These are phyloP conservation scores for Lepidurus arcticus DNA, from an alignment of 1,140 invertebrate species.

Conservation along the genomic window DNA sequence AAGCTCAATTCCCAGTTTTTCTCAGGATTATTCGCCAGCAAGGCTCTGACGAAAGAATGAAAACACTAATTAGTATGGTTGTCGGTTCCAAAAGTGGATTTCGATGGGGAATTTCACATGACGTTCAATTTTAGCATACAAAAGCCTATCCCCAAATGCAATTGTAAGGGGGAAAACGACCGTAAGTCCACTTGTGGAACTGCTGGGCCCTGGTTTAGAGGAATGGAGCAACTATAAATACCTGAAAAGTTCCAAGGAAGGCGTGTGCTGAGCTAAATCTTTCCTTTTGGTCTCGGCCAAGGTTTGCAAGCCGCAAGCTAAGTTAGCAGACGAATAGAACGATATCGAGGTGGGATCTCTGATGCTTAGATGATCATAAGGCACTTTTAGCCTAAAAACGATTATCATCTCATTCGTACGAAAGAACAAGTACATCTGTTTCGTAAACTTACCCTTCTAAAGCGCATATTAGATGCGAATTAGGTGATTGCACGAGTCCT, in stretches of 20 bases:
- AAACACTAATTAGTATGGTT: not conserved
- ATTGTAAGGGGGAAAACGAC: too few relatives aligned
- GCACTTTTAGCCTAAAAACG: conserved; percentile 15
- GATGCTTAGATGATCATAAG: conserved; percentile 27
- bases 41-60: not conserved
- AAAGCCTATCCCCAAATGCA: too few relatives aligned
- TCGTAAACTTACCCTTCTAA: not conserved
- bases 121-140: too few relatives aligned
- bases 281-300: not conserved
- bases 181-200: too few relatives aligned
- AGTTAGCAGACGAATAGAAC: not conserved
- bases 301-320: not conserved
- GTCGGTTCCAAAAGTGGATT: not conserved
- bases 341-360: not conserved
- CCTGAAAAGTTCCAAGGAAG: not conserved
- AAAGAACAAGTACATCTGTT: not conserved
- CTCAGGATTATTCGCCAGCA: not conserved
- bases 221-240: not conserved
- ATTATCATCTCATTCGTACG: not conserved
- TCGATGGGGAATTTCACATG: too few relatives aligned
- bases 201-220: too few relatives aligned
- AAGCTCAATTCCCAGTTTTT: not conserved
- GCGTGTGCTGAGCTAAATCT: not conserved
- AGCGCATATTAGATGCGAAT: not conserved
- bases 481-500: not conserved